Conservation (phyloP, 1,140 invertebrate genomes). For the Antheraea mylitta region DNA sequence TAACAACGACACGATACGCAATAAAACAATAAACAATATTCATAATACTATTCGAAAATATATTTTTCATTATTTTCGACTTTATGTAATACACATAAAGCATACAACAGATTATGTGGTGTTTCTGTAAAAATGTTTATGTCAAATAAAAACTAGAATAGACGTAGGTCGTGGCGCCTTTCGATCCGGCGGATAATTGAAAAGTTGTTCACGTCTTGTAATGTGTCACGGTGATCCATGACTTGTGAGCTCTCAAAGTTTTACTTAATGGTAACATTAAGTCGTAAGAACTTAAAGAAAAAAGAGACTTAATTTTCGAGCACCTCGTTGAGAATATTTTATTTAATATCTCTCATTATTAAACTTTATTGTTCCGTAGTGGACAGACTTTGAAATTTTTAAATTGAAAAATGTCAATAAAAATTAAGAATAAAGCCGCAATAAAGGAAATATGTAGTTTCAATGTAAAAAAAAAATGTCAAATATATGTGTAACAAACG, state of each 20-base stretch:
- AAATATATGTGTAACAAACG: too few species aligned
- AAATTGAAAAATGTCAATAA: too few species aligned
- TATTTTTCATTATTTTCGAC: background rate
- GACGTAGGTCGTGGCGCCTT: background rate
- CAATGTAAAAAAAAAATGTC: too few species aligned
- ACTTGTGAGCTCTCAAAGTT: background rate
- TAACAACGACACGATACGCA: background rate
- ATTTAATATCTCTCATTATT: too few species aligned
- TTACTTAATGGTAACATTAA: conserved; percentile 3
- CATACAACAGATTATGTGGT: too few species aligned
- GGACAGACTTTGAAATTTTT: too few species aligned
- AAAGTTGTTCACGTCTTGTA: conserved; percentile 8
- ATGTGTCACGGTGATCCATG: conserved; percentile 12
- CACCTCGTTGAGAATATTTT: too few species aligned
- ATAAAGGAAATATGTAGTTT: too few species aligned
- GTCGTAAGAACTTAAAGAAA: conserved; percentile 4
- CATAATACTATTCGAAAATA: conserved; percentile 1
- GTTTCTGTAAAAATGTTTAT: background rate
- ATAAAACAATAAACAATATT: background rate
- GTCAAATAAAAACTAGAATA: conserved; percentile 12
- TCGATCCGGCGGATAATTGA: conserved; percentile 7
- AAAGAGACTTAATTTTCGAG: background rate
- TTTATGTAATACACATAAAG: background rate
- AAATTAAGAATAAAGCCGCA: too few species aligned
- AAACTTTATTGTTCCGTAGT: too few species aligned